Evolutionary conservation across 2,113 vertebrate genomes (phyloP).

Genomic region (Craseonycteris thonglongyai): DNA sequence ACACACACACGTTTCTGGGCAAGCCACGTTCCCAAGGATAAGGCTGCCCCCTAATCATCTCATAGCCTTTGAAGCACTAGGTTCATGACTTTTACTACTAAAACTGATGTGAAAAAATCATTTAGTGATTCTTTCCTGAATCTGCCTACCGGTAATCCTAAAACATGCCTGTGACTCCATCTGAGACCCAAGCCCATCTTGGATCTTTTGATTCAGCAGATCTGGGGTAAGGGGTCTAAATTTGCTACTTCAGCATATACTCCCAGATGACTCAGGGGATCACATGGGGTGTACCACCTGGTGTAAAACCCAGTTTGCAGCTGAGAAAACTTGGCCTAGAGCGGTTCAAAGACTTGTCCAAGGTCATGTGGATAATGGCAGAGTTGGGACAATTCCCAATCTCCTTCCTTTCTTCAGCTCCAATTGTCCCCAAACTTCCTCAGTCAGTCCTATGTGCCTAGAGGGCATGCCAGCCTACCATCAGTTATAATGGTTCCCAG

Average conservation of each 20-base stretch:
- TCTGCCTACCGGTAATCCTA: neutral
- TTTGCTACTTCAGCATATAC: neutral
- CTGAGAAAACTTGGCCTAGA: neutral
- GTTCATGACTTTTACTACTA: too few species aligned
- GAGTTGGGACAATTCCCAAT: too few species aligned
- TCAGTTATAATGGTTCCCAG: rapidly evolving
- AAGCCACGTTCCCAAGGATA: rapidly evolving
- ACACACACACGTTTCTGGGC: neutral
- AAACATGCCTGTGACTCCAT: neutral
- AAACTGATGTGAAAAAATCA: neutral
- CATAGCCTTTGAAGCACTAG: neutral
- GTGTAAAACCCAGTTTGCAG: neutral
- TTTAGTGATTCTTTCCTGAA: neutral
- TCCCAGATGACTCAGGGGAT: neutral
- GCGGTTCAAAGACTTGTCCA: neutral
- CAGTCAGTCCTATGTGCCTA: neutral
- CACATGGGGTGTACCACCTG: neutral
- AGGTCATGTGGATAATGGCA: neutral
- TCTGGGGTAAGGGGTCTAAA: neutral
- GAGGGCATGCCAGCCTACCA: rapidly evolving
- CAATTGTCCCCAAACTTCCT: neutral
- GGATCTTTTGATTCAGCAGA: too few species aligned
- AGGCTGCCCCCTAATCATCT: neutral
- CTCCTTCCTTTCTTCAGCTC: neutral
- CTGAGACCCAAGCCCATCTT: neutral